Conservation (phyloP, 2,888 invertebrate species). For the Lithophane ornitopus region DNA sequence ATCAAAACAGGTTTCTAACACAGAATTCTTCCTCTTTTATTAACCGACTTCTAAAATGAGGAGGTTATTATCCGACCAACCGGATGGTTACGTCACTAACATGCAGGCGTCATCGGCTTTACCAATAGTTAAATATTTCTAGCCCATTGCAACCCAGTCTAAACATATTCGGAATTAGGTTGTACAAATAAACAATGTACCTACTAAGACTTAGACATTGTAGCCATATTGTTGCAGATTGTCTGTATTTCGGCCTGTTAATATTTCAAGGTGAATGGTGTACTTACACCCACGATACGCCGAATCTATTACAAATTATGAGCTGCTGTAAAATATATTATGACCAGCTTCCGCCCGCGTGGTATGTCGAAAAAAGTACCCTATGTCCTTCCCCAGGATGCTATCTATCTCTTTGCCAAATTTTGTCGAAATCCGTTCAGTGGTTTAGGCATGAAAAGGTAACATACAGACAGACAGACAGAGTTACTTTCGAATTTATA, state of each 20-base stretch:
- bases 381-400: too few species aligned
- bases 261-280: conserved; percentile 17
- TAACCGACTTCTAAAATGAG: too few species aligned
- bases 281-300: not conserved
- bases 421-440: too few species aligned
- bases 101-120: not conserved
- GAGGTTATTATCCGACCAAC: not conserved
- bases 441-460: too few species aligned
- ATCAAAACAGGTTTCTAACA: not conserved
- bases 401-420: too few species aligned
- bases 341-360: too few species aligned
- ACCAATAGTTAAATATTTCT: conserved; percentile 7
- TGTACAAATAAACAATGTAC: conserved; percentile 36
- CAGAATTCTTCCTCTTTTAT: not conserved
- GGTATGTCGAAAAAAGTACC: too few species aligned
- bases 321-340: not conserved
- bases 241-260: conserved; percentile 1
- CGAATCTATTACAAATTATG: not conserved
- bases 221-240: conserved; percentile 11
- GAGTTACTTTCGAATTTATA: too few species aligned
- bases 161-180: conserved; percentile 29
- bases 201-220: conserved; percentile 1
- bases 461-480: too few species aligned
- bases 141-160: conserved; percentile 22
- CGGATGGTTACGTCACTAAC: not conserved